Percentiles rank a stretch among this genome's conserved stretches.
Conservation (phyloP, 2,888 invertebrate genomes). For the Melanostoma scalare region DNA sequence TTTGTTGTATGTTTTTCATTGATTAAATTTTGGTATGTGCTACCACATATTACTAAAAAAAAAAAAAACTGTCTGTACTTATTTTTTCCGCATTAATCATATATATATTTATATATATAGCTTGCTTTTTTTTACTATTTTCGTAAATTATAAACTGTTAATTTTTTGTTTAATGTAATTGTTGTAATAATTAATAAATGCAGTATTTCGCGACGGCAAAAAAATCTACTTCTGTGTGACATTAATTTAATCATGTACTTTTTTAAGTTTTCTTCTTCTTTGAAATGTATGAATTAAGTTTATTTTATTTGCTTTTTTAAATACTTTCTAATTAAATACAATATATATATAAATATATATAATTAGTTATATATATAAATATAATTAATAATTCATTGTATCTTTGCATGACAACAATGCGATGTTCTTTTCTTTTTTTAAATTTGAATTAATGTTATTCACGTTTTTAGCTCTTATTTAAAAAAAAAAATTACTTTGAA, state of each 20-base stretch:
- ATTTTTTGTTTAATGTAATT: conserved; percentile 72
- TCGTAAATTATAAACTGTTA: conserved; percentile 78
- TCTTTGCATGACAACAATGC: conserved; percentile 72
- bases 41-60: conserved; percentile 51
- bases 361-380: conserved; percentile 70
- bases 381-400: conserved; percentile 73
- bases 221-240: conserved; percentile 69
- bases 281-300: conserved; percentile 73
- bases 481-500: conserved; percentile 50
- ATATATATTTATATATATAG: conserved; percentile 62
- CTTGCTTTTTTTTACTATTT: conserved; percentile 70
- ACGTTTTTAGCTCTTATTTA: conserved; percentile 38
- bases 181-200: conserved; percentile 72
- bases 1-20: conserved; percentile 68
- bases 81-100: conserved; percentile 50
- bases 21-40: conserved; percentile 76
- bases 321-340: conserved; percentile 70
- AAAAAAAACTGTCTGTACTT: conserved; percentile 49
- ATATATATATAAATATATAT: conserved; percentile 64
- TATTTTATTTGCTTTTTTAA: conserved; percentile 62
- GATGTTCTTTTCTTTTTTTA: conserved; percentile 54
- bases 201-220: conserved; percentile 73
- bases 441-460: conserved; percentile 54
- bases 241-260: conserved; percentile 59
- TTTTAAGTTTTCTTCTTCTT: conserved; percentile 51